Evolutionary conservation across 2,888 invertebrate genomes (phyloP).

Genomic region (Drosophila rubida): DNA sequence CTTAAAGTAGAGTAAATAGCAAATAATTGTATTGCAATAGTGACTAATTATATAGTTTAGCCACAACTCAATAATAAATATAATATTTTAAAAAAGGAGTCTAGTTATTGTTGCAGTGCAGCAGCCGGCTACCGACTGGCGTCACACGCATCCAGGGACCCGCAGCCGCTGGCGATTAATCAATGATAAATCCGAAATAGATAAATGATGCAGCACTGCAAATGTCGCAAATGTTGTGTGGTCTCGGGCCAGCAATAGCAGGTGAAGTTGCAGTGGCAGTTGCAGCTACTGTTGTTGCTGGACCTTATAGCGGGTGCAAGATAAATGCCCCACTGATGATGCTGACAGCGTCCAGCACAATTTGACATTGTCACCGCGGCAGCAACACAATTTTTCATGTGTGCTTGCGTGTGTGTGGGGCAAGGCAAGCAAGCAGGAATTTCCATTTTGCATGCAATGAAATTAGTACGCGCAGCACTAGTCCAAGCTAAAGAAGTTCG

Average conservation of each 20-base stretch:
- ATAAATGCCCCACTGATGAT: constrained; percentile 78
- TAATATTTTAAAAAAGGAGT: no score
- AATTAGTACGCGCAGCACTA: constrained; percentile 42
- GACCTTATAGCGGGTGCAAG: constrained; percentile 71
- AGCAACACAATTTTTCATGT: constrained; percentile 55
- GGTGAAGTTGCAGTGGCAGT: not conserved
- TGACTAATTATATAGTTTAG: no score
- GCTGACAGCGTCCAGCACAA: constrained; percentile 70
- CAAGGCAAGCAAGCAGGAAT: constrained; percentile 49
- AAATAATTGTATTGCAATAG: no score
- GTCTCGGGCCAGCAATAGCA: constrained; percentile 54
- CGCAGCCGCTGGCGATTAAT: constrained; percentile 72
- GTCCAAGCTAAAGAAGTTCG: not conserved
- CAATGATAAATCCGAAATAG: constrained; percentile 82
- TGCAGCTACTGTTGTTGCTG: constrained; percentile 7
- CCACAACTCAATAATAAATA: no score
- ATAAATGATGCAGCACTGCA: constrained; percentile 72
- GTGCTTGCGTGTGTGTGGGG: not conserved
- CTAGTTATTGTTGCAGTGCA: constrained; percentile 34
- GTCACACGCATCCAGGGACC: constrained; percentile 53
- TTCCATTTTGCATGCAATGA: constrained; percentile 26
- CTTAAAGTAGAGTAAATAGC: no score
- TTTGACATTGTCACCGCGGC: constrained; percentile 64
- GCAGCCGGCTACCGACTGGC: constrained; percentile 45
- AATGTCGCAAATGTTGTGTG: constrained; percentile 75